Evolutionary conservation across 2,797 vertebrate species (phyloP), one percentile per base, ranked within the genome.

Genomic region (Acrossocheilus wenchowensis): DNA sequence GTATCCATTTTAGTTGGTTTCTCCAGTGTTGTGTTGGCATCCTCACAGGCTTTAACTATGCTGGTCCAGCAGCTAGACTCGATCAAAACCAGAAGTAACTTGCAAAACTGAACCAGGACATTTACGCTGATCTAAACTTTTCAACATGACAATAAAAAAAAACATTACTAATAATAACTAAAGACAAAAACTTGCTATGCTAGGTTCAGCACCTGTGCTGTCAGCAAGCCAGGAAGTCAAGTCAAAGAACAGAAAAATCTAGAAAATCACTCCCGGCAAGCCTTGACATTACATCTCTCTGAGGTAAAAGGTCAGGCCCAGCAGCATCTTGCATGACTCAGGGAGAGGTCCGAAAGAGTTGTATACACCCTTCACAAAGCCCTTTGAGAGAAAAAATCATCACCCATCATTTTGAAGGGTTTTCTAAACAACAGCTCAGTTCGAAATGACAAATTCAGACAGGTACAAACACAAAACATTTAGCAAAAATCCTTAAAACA

Each of bases 281-380:
- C 82, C 50, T 75, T 83, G 77, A 54, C 80, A 85, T 72, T 54
- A 39, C 66, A 68, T 78, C 26, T 72, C 52, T 54, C 41, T 83
- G 50, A 69, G 85, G 78, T 78, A 69, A 84, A 84, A 57, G 72
- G 66, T 78, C 66, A 84, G 23, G 64, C 66, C 34, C 48, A 68
- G 64, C 73, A 77, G 82, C 15, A 41, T 39, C 34, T 39, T 78
- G 73, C 12, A 78, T 54, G 45, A 78, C 23, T n/a, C 66, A 34
- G 62, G 79, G 26, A 34, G 62, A 34, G 43, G 52, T 74, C 69
- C 2, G 11, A 83, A 62, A 23, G 39, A 41, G 8, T 74, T 82
- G 48, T 48, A 73, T 17, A 83, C 12, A 48, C 7, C 48, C 36
- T 4, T 30, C 3, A 23, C 15, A 54, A 81, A 52, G 14, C 17